These are phyloP conservation scores for Temnothorax ravouxi DNA, from an alignment of 2,888 invertebrate genomes.

Conservation along the genomic window DNA sequence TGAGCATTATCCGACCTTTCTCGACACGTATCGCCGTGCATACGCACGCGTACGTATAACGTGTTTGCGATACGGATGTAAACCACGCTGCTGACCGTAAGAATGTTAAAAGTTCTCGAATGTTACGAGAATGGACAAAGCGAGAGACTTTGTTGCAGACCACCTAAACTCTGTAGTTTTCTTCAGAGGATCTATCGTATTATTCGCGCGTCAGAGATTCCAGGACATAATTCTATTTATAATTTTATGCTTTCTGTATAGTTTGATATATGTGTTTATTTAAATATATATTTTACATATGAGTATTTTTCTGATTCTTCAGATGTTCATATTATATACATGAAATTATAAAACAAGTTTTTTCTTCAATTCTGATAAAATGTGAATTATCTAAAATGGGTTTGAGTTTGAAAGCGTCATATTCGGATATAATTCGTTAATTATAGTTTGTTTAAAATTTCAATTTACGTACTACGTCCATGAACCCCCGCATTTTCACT, in stretches of 20 bases:
- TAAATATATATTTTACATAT: background rate
- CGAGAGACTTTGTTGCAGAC: background rate
- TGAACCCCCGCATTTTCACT: background rate
- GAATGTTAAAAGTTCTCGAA: conserved; percentile 61
- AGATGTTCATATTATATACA: background rate
- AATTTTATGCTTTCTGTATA: background rate
- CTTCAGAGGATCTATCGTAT: background rate
- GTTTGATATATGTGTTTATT: background rate
- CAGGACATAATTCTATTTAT: background rate
- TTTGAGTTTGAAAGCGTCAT: background rate
- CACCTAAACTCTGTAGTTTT: background rate
- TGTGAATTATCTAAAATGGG: background rate
- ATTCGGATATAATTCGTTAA: background rate
- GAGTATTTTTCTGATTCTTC: background rate
- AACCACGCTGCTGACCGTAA: conserved; percentile 51
- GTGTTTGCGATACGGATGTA: conserved; percentile 12
- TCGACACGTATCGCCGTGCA: background rate
- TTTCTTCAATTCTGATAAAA: background rate
- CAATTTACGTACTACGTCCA: background rate
- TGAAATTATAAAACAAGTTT: conserved; percentile 1
- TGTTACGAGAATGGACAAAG: background rate
- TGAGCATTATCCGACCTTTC: conserved; percentile 33
- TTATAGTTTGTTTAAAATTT: background rate
- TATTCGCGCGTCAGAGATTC: background rate
- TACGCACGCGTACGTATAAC: background rate